Base-by-base conservation (phyloP, 1,140 invertebrate genomes). In the Steinernema khuongi region DNA sequence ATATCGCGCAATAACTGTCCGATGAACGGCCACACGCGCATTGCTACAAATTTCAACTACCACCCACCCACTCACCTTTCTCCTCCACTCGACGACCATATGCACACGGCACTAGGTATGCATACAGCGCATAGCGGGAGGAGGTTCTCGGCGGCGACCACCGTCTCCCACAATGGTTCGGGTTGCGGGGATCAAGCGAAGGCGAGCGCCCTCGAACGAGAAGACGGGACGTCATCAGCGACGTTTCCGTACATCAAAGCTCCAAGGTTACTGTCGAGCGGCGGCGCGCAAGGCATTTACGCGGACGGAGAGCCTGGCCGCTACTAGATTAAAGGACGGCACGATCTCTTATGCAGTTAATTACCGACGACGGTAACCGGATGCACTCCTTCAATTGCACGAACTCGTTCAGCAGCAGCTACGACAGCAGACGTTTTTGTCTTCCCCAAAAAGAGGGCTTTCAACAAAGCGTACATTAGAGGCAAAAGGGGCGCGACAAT, bases 141-240 rank as follows among this genome's bases (percentile, higher is more conserved):
- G 19, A 60, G 50, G 50, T 26, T 60, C 50, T 60, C 50, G 50
- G 7, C 11, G 50, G 50, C 50, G 14, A n/a, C 36, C n/a, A 60
- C 50, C 50, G 50, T 60, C 50, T 22, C 50, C 14, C 50, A 60
- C 22, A 60, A 60, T 60, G 50, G 36, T 41, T 41, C n/a, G 36
- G 50, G 50, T 60, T 60, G 50, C 50, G 50, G 50, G 50, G 50
- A 60, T 60, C 50, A 60, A 60, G 50, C 50, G 50, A 60, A 22
- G 50, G 50, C 14, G 50, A 26, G 50, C 50, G 50, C 50, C 50
- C 50, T n/a, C 26, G 50, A 60, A 60, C 14, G 36, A n/a, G n/a
- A 41, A 41, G 7, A 41, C 7, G 50, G 50, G 50, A 26, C 50
- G 50, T 60, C 50, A 60, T 60, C 50, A 60, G 50, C 50, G 50